Evolutionary conservation across 2,113 vertebrate species (phyloP).

Genomic region (Lanius collurio): DNA sequence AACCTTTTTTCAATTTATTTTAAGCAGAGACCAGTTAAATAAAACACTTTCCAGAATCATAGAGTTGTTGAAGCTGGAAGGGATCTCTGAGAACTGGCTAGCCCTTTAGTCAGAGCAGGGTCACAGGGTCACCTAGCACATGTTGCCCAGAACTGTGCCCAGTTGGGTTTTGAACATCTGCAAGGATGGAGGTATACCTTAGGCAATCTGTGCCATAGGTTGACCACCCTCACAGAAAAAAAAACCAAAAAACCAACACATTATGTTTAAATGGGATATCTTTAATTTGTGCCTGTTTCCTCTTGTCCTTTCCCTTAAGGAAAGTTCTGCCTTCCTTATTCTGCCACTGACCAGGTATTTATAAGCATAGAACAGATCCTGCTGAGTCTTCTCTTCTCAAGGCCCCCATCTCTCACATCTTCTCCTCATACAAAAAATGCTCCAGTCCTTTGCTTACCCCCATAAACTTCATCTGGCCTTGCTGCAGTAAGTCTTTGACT

Average conservation of each 20-base stretch:
- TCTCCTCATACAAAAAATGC: background rate
- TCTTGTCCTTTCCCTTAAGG: background rate
- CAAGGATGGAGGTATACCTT: background rate
- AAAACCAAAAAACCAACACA: too few species aligned
- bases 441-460: background rate
- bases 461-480: background rate
- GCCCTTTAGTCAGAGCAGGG: background rate
- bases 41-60: background rate
- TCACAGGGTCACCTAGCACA: background rate
- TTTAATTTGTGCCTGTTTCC: background rate
- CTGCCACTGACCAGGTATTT: background rate
- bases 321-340: background rate
- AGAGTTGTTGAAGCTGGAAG: background rate
- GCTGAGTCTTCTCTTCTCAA: background rate
- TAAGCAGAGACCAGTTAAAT: background rate
- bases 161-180: background rate
- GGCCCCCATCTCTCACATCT: background rate
- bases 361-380: background rate
- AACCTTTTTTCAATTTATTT: background rate
- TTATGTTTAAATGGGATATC: background rate
- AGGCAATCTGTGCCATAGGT: background rate
- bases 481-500: background rate
- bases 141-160: background rate
- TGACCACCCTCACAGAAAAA: background rate
- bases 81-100: background rate